Evolutionary conservation across 1,140 invertebrate genomes (phyloP), one percentile per base, ranked within the genome.

Genomic region (Sycobia sp.): DNA sequence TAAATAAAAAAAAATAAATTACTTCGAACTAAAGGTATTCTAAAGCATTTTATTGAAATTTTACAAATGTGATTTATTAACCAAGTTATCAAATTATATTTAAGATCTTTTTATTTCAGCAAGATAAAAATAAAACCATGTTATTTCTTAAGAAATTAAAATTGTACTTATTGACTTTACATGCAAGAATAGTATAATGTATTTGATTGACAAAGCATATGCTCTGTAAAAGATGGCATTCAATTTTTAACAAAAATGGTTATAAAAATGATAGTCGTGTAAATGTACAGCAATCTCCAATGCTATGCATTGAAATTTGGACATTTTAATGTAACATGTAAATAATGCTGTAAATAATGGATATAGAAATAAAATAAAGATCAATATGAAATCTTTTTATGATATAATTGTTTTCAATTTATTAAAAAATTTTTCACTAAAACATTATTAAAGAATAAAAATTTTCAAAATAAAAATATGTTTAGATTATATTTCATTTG

Each of bases 321-420:
- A 62, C 60, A 55, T 57, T 63, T 63, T 63, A 50, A n/a, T n/a
- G n/a, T n/a, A n/a, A n/a, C n/a, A n/a, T n/a, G n/a, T 63, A 63
- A 57, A 63, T 63, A 63, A 55, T 63, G 53, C 46, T 63, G 61
- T 63, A 63, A 63, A 63, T 63, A 63, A 63, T 57, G 34, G 14
- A 50, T 57, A 57, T 64, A 64, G 55, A 58, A 57, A 64, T 64
- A 62, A 62, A 62, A 34, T 49, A 55, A 56, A 62, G 44, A 53
- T 44, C 29, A 62, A 16, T 62, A 55, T 43, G 23, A 55, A 47
- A 22, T 62, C 7, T 49, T 20, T 50, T 56, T 41, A 56, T 29
- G 25, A 38, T 18, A 62, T 46, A 56, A 34, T 46, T 55, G 29
- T 50, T 54, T 46, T 54, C 13, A 61, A 47, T 38, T 47, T 49